Base-by-base conservation (phyloP, 2,888 invertebrate species). In the Drosophila demipolita region DNA sequence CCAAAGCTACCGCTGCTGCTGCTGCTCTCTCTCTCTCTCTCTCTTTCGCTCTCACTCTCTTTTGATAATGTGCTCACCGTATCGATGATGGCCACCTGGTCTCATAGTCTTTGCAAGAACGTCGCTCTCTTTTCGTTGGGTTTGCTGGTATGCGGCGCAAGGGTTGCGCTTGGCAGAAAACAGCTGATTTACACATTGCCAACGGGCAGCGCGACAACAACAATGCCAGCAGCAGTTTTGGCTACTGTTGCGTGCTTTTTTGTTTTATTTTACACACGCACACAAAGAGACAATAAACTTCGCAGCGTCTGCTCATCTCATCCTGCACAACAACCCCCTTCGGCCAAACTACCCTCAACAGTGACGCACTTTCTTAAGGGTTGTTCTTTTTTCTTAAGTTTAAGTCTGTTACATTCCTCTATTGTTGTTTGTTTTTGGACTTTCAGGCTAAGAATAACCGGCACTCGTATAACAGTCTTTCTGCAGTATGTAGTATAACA, bases 351-450 rank as follows among this genome's bases (percentile, higher is more conserved):
- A 80, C 80, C 80, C 80, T 73, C 70, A 63, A 49, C 32, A 62
- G 48, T 77, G 73, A 80, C 80, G 80, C 80, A 80, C 68, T 74
- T 66, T 74, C 75, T 72, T 74, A 80, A 69, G 84, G 84, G 84
- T 79, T 78, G 86, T 72, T 45, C 23, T 45, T 45, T 76, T 80
- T 71, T 53, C 17, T 35, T 57, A 36, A 26, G 36, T 26, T 52
- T 20, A 29, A 53, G 48, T 49, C 57, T 32, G 60, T 69, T 67
- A 58, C 42, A 40, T 73, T 57, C 50, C 35, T 17, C 12, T 55
- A 26, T 55, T 38, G 55, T 38, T 26, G 26, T 38, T 55, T 66
- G 60, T 48, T 40, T 57, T 54, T 70, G 54, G 66, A 45, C 55
- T 58, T 50, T 7, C 38, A 45, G 26, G 45, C 26, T 7, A 67